Evolutionary conservation across 2,888 invertebrate genomes (phyloP), one percentile per base, ranked within the genome.

Genomic region (Macrophya annulata): DNA sequence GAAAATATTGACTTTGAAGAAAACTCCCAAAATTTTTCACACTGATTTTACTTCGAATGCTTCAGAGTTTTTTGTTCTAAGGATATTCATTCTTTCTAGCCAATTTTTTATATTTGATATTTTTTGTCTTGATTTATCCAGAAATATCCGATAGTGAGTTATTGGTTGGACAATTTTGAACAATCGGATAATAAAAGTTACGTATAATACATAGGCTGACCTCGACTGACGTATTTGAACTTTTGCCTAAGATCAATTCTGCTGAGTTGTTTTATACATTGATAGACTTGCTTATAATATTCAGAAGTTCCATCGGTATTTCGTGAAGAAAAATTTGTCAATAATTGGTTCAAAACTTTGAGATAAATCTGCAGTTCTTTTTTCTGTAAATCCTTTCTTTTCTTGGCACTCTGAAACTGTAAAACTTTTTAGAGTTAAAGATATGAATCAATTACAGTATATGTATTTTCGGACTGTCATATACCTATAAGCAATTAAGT

Each of bases 321-420:
- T 43, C 86, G 74, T 10, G 90, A 87, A 1, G 89, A 74, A 84
- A 89, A 88, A 85, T 88, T 89, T 4, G 85, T 40, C 21, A 92
- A 79, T 6, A 92, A 85, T 68, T 91, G 86, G 0, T 86, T 85
- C 15, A 90, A 62, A 21, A 88, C 87, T 37, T 92, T 89, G 0
- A 93, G 85, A 85, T 91, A 90, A 48, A 88, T 86, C 77, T 88
- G 77, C 15, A 90, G 86, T 65, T 90, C 88, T 1, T 68, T 65
- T 40, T 86, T 84, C 76, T 86, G 86, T 76, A 68, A 81, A 12
- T 17, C 8, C 15, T 4, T 51, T 12, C 25, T 8, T n/a, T 59
- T 17, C 15, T 85, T 86, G 68, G 86, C 88, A 31, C 12, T 6
- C 90, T 90, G 59, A 88, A 87, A 85, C 37, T 59, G 31, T 82